phyloP scores from a whole-genome alignment of 2,888 invertebrate species.

The Hypercompe scribonia region DNA sequence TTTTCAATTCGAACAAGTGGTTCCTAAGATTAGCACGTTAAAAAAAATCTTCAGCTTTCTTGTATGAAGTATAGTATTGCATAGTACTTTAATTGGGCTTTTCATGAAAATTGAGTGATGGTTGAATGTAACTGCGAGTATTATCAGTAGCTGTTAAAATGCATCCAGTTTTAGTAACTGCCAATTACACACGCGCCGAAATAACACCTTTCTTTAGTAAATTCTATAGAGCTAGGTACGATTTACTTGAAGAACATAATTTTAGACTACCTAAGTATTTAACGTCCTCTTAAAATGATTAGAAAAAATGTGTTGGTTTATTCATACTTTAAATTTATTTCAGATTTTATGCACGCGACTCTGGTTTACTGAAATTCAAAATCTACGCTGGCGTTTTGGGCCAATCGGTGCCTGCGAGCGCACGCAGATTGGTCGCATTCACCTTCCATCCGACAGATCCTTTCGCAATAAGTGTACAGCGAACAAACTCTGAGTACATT shows the following conservation, averaged over 20 bases:
- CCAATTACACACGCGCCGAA: background rate
- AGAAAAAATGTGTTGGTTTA: background rate
- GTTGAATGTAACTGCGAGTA: background rate
- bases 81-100: too few species aligned
- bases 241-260: background rate
- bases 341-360: conserved; percentile 94
- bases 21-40: too few species aligned
- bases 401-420: conserved; percentile 88
- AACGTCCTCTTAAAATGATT: background rate
- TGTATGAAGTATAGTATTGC: too few species aligned
- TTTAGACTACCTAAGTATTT: background rate
- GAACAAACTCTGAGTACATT: conserved; percentile 96
- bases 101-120: background rate
- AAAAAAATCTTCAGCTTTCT: too few species aligned
- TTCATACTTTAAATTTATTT: conserved; percentile 22
- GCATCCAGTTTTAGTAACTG: background rate
- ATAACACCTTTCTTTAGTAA: background rate
- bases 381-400: conserved; percentile 95
- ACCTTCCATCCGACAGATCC: conserved; percentile 99
- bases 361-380: conserved; percentile 93
- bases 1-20: too few species aligned
- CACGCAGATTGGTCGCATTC: conserved; percentile 95
- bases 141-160: background rate
- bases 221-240: background rate
- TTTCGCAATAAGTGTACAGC: conserved; percentile 97